These are phyloP conservation scores for Cephalopterus ornatus DNA, from an alignment of 2,113 vertebrate genomes.

Conservation along the genomic window DNA sequence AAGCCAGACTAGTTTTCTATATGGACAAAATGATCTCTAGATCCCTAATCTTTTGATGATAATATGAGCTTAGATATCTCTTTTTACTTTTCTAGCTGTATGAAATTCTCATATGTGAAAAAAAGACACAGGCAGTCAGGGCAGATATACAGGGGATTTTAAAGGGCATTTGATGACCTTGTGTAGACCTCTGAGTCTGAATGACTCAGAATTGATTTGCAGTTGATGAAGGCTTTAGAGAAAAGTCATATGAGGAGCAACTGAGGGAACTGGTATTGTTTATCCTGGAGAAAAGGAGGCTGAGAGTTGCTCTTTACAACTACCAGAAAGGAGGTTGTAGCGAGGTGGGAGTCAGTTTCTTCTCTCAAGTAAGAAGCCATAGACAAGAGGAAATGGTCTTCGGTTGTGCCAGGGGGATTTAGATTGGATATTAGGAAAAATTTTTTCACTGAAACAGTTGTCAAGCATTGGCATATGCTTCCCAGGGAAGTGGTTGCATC, in stretches of 20 bases:
- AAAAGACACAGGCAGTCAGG: accelerated
- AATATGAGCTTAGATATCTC: not conserved
- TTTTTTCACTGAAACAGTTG: not conserved
- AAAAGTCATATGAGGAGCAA: not conserved
- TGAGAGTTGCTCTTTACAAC: not conserved
- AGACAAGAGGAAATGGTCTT: not conserved
- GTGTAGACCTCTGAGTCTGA: not conserved
- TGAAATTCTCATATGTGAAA: not conserved
- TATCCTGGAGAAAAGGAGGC: not conserved
- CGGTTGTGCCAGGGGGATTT: not conserved
- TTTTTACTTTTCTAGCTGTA: not conserved
- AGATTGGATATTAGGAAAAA: not conserved
- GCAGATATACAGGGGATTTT: not conserved
- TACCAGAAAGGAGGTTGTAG: not conserved
- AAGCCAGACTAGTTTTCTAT: not conserved
- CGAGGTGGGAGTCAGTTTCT: not conserved
- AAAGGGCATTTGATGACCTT: not conserved
- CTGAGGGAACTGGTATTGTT: not conserved
- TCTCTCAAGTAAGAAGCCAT: not conserved
- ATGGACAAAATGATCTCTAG: not conserved
- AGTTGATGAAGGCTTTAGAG: not conserved
- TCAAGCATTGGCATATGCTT: not conserved
- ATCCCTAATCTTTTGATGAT: not conserved
- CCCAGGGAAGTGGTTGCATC: not conserved
- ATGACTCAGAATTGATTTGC: not conserved